phyloP scores from a whole-genome alignment of 2,797 vertebrate genomes.

The Chiloscyllium punctatum region DNA sequence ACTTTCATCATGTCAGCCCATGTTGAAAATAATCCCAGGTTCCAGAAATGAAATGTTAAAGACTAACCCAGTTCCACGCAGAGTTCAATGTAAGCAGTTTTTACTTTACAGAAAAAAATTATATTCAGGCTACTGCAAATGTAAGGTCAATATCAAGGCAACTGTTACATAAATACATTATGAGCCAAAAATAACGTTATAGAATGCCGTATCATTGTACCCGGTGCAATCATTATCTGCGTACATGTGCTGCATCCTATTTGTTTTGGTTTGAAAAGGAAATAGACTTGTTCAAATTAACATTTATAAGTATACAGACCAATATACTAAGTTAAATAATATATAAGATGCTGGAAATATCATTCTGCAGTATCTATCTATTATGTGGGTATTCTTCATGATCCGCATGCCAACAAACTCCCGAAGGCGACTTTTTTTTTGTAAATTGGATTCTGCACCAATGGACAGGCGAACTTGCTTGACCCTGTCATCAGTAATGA shows the following conservation, averaged over 20 bases:
- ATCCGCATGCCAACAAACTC: conserved; percentile 72
- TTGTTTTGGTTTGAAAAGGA: conserved; percentile 14
- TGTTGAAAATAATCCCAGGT: background rate
- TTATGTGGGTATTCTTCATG: conserved; percentile 83
- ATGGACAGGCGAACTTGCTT: conserved; percentile 76
- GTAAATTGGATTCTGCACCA: conserved; percentile 64
- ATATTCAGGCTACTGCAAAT: conserved; percentile 9
- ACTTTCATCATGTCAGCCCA: background rate
- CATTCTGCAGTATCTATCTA: conserved; percentile 86
- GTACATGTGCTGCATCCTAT: background rate
- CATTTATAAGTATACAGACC: conserved; percentile 83
- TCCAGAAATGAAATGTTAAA: background rate
- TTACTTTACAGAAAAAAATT: background rate
- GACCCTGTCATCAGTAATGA: conserved; percentile 63
- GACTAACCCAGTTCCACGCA: background rate
- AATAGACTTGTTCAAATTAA: background rate
- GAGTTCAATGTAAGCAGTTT: background rate
- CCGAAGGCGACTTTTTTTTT: conserved; percentile 69
- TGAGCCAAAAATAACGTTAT: background rate
- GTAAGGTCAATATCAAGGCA: background rate
- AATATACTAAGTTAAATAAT: conserved; percentile 93
- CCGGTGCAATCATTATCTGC: background rate
- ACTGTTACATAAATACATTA: background rate
- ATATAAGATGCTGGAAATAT: conserved; percentile 89
- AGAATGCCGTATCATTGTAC: background rate